Evolutionary conservation across 2,113 vertebrate species (phyloP).

Genomic region (Camelus bactrianus): DNA sequence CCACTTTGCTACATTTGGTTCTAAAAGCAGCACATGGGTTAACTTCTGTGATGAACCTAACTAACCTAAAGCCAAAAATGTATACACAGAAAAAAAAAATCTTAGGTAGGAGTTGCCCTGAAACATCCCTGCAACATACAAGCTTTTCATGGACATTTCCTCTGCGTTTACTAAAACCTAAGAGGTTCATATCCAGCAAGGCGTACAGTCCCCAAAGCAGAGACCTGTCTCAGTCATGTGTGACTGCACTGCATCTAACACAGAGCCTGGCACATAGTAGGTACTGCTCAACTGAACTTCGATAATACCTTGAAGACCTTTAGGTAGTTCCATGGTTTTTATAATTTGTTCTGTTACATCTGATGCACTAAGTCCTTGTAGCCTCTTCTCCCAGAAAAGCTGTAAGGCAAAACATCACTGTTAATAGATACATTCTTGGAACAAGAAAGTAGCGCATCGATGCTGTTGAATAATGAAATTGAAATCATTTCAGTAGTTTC

Average conservation of each 20-base stretch:
- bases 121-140: neutral
- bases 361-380: conserved; percentile 93
- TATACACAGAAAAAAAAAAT: neutral
- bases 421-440: conserved; percentile 72
- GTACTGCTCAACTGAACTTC: conserved; percentile 45
- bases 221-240: neutral
- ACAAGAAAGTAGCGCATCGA: conserved; percentile 60
- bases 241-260: neutral
- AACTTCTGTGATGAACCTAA: neutral
- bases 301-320: conserved; percentile 93
- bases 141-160: neutral
- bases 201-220: neutral
- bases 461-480: conserved; percentile 59
- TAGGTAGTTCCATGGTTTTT: conserved; percentile 94
- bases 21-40: neutral
- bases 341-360: conserved; percentile 93
- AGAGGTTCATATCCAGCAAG: neutral
- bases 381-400: conserved; percentile 96
- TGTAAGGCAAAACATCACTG: conserved; percentile 82
- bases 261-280: neutral
- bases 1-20: neutral
- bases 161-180: neutral
- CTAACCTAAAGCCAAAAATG: neutral
- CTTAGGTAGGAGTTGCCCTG: neutral
- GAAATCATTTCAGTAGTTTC: conserved; percentile 36